A percentile compares a stretch with the other conserved stretches of the same genome.
Evolutionary conservation across 2,113 vertebrate genomes (phyloP).

Genomic region (Mus pahari): DNA sequence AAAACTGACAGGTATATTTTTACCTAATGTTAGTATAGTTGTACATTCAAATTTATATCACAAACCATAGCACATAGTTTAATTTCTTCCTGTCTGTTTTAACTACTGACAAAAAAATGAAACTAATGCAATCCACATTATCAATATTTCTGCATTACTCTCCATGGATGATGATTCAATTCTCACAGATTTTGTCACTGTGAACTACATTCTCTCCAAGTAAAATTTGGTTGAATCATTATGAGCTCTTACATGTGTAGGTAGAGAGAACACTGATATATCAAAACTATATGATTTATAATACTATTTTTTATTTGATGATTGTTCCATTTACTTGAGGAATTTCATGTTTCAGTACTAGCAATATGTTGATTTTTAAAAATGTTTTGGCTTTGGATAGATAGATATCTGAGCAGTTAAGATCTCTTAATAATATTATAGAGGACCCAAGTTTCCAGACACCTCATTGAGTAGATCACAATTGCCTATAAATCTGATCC

Average conservation of each 20-base stretch:
- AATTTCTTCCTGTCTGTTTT: neutral
- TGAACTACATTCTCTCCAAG: neutral
- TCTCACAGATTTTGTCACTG: neutral
- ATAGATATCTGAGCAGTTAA: neutral
- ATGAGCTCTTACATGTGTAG: neutral
- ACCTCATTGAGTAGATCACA: neutral
- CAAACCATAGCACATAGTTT: neutral
- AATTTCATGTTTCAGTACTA: neutral
- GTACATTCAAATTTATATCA: conserved; percentile 59
- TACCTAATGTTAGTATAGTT: neutral
- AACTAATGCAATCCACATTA: neutral
- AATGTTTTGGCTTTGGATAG: neutral
- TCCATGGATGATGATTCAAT: neutral
- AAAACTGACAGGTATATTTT: neutral
- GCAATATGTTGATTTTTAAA: neutral
- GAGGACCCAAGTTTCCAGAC: neutral
- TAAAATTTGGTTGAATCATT: neutral
- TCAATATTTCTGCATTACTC: neutral
- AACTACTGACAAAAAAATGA: neutral
- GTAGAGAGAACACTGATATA: neutral
- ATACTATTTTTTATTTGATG: neutral
- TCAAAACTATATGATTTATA: neutral
- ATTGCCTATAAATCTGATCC: neutral
- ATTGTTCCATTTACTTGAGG: neutral
- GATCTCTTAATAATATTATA: neutral